Evolutionary conservation across 1,140 invertebrate genomes (phyloP).

Genomic region (Trachelipus rathkii): DNA sequence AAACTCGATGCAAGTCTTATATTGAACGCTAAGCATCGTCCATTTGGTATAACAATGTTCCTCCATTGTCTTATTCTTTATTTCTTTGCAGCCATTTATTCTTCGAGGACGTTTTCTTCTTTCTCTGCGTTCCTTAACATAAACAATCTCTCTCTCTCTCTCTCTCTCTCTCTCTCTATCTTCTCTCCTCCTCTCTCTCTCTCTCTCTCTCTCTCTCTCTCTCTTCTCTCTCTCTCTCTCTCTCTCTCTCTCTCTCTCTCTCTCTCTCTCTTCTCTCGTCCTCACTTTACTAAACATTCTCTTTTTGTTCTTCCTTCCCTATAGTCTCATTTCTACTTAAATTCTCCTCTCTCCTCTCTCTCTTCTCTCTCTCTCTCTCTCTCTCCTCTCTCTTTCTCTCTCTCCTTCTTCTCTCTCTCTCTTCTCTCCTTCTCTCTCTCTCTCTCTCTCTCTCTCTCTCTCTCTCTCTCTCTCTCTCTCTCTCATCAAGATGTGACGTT

Average conservation of each 20-base stretch:
- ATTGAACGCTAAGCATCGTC: too few species aligned
- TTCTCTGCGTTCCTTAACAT: too few species aligned
- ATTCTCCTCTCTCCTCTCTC: conserved; percentile 17
- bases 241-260: neutral
- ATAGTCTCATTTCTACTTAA: too few species aligned
- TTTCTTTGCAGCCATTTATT: too few species aligned
- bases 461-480: conserved; percentile 11
- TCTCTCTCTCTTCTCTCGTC: neutral
- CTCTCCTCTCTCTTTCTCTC: neutral
- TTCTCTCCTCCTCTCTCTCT: neutral
- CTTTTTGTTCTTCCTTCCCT: neutral
- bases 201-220: conserved; percentile 4
- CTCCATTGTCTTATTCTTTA: too few species aligned
- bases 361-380: neutral
- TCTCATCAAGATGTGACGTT: neutral
- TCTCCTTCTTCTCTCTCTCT: neutral
- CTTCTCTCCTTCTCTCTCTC: neutral
- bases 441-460: conserved; percentile 11
- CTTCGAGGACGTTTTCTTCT: too few species aligned
- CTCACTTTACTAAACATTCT: neutral
- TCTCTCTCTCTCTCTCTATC: conserved; percentile 18
- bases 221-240: neutral
- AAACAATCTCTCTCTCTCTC: neutral
- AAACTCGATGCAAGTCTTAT: too few species aligned
- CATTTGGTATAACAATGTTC: too few species aligned